Percentiles rank a stretch among this genome's conserved stretches.
phyloP scores from a whole-genome alignment of 2,888 invertebrate species.

The Caradrina kadenii region DNA sequence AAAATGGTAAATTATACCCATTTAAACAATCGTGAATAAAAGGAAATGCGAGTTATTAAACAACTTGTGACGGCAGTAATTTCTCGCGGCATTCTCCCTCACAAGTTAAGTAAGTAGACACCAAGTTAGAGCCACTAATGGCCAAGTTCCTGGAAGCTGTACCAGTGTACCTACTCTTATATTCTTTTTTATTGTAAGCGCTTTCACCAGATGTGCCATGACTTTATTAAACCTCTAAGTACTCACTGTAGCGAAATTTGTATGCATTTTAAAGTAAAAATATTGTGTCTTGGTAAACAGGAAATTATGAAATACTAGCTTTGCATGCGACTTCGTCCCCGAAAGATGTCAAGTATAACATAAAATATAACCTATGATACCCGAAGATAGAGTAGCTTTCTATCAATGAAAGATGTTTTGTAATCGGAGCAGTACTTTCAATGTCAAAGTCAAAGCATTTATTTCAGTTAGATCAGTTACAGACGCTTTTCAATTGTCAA shows the following conservation, averaged over 20 bases:
- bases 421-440: too few species aligned
- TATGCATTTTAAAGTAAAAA: constrained; percentile 2
- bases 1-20: neutral
- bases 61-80: neutral
- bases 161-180: neutral
- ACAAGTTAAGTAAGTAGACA: constrained; percentile 21
- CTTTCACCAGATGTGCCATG: neutral
- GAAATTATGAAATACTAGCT: neutral
- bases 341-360: too few species aligned
- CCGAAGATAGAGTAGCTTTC: too few species aligned
- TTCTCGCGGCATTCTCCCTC: constrained; percentile 7
- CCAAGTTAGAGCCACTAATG: constrained; percentile 29
- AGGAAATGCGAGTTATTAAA: neutral
- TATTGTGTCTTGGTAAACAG: neutral
- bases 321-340: too few species aligned
- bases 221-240: neutral
- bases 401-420: too few species aligned
- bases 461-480: too few species aligned
- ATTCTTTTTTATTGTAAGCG: constrained; percentile 17
- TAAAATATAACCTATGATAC: too few species aligned
- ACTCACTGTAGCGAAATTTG: neutral
- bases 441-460: too few species aligned
- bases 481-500: too few species aligned
- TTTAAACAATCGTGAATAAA: neutral
- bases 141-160: constrained; percentile 15